A percentile compares a stretch with the other conserved stretches of the same genome.
These are phyloP conservation scores for Tenthredo amoena DNA, from an alignment of 2,888 invertebrate species.

Conservation along the genomic window DNA sequence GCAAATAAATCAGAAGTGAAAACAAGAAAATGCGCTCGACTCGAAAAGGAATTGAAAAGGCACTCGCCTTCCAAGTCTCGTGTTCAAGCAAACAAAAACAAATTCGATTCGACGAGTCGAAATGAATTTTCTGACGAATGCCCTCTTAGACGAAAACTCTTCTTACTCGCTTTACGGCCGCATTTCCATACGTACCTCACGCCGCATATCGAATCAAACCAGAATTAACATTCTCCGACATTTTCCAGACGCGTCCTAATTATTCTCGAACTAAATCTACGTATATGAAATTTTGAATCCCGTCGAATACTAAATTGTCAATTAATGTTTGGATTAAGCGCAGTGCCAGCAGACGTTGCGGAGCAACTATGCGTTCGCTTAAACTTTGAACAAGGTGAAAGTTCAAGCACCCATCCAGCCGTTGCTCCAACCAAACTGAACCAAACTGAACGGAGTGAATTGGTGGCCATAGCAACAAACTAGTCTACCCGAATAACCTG, in stretches of 20 bases:
- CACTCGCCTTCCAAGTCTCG: slow-evolving; percentile 34
- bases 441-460: background rate
- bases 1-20: slow-evolving; percentile 49
- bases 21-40: slow-evolving; percentile 43
- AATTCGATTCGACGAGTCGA: slow-evolving; percentile 41
- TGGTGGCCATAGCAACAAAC: slow-evolving; percentile 47
- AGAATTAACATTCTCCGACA: background rate
- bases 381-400: slow-evolving; percentile 42
- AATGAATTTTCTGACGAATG: slow-evolving; percentile 34
- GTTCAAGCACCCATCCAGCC: slow-evolving; percentile 42
- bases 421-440: slow-evolving; percentile 26
- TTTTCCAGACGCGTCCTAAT: background rate
- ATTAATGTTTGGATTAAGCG: slow-evolving; percentile 27
- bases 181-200: background rate
- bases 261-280: background rate
- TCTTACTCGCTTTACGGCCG: background rate
- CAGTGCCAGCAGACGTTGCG: slow-evolving; percentile 31
- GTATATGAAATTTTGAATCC: slow-evolving; percentile 19
- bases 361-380: slow-evolving; percentile 28
- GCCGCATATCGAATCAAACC: background rate
- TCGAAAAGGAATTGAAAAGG: slow-evolving; percentile 38
- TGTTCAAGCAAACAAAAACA: slow-evolving; percentile 37
- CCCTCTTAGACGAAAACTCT: background rate
- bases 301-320: slow-evolving; percentile 27
- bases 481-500: background rate